Percentiles rank a stretch among this genome's conserved stretches.
Conservation (phyloP, 2,113 vertebrate genomes). For the Coptodon rendalli region DNA sequence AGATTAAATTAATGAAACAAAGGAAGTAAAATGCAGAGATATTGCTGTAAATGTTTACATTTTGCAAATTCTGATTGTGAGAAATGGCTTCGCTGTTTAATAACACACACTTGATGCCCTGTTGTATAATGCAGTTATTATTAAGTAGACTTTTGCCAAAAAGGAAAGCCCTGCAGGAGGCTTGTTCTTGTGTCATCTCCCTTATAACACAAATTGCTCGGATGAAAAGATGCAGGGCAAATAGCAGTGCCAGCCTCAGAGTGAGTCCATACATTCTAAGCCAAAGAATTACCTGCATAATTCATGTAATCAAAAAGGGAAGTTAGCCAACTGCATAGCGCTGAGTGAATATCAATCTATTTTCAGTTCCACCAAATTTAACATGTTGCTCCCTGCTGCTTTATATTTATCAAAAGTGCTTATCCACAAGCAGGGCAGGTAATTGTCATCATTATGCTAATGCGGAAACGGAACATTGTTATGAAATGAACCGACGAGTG, state of each 20-base stretch:
- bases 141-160: slow-evolving; percentile 6
- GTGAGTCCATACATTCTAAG: not conserved
- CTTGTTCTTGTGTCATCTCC: not conserved
- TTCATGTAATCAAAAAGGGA: not conserved
- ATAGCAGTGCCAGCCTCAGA: not conserved
- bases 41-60: not conserved
- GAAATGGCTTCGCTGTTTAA: not conserved
- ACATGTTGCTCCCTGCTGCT: not conserved
- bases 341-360: not conserved
- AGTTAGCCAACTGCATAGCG: not conserved
- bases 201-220: not conserved
- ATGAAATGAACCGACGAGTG: not conserved
- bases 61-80: not conserved
- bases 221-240: not conserved
- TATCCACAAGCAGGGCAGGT: not conserved
- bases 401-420: not conserved
- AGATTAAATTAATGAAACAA: not conserved
- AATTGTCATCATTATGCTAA: not conserved
- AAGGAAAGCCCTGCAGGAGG: slow-evolving; percentile 33
- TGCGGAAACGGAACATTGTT: not conserved
- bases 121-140: not conserved
- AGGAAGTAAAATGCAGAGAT: not conserved
- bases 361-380: not conserved
- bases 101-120: not conserved
- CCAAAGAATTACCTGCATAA: not conserved